Base-by-base conservation (phyloP, 2,113 vertebrate species). In the Sminthopsis crassicaudata region DNA sequence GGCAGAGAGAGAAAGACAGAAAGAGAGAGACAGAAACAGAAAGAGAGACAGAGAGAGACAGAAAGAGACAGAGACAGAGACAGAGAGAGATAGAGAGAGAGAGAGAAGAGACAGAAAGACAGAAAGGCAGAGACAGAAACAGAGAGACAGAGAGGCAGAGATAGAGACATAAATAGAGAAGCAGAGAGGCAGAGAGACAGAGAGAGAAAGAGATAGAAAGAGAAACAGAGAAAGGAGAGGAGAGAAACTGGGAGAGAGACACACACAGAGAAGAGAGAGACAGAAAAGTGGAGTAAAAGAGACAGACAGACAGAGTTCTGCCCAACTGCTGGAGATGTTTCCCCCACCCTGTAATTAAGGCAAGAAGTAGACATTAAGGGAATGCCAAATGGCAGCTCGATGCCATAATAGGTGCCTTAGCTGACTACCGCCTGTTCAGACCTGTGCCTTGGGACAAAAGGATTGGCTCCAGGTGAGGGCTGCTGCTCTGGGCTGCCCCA, bases 351-450 rank as follows among this genome's bases (percentile, higher is more conserved):
- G 57, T 0, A 0, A 97, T 92, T 93, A 95, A 95, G 96, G 92
- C 54, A 92, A 51, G 90, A 95, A 94, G 91, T 89, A 95, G 97
- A 95, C 57, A 94, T 96, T 92, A 51, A 93, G 76, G 67, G 94
- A 93, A 67, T 93, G 92, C 93, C 96, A 91, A 53, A 93, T 89
- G 91, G 92, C 89, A 94, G 90, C 92, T 94, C n/a, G n/a, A 23
- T 50, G 46, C 5, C 0, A 54, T 93, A 90, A 95, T 89, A 91
- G 89, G 76, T 94, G 50, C 55, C 90, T 91, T 95, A 91, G 88
- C 76, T 42, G 88, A 89, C 89, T 60, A 76, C 60, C 53, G 53
- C 91, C 53, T 95, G 88, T 92, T 51, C 46, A 60, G 90, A 93
- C 95, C 93, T 97, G 96, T 92, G 91, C 52, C 76, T 93, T 42